Evolutionary conservation across 2,113 vertebrate genomes (phyloP), one percentile per base, ranked within the genome.

Genomic region (Anhinga rufa): DNA sequence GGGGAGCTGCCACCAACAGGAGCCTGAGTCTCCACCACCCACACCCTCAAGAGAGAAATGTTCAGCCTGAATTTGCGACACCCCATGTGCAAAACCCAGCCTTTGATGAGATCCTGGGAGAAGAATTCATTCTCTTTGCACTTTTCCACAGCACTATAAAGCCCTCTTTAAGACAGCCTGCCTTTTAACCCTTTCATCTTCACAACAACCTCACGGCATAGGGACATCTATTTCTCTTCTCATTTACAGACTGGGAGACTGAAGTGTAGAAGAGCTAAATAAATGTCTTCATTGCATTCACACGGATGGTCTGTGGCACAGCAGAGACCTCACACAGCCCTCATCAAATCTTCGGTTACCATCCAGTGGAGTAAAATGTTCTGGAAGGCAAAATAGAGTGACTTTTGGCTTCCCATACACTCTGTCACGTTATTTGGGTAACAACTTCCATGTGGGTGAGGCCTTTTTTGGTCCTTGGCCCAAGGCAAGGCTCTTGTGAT

Each of bases 191-290:
- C 36, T 55, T 75, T 52, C 46, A 52, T 55, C 49, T 61, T 80
- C 75, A 26, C 17, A 61, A 7, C 12, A 40, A 13, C 36, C 17
- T 58, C 5, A 3, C 0, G 0, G 54, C 10, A 49, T 6, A 26
- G 17, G 49, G 52, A 46, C 4, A 3, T 34, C 3, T 51, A 3
- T 70, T 74, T 79, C 20, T 84, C 57, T 61, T 61, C 61, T 72
- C 28, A 26, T 84, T 42, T 54, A 66, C 5, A 62, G 58, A 40
- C 25, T 31, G 36, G 21, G 57, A 68, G 17, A 42, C 14, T 40
- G 32, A 75, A 71, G 10, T 9, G 10, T 20, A 52, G 48, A 70
- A 93, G 34, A 82, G 5, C n/a, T 79, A 88, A 92, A 74, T 69
- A 94, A 92, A 71, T 32, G 36, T 28, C 12, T 76, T 60, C 15